These are phyloP conservation scores for Nyctereutes procyonoides DNA, from an alignment of 2,113 vertebrate genomes.

Conservation along the genomic window DNA sequence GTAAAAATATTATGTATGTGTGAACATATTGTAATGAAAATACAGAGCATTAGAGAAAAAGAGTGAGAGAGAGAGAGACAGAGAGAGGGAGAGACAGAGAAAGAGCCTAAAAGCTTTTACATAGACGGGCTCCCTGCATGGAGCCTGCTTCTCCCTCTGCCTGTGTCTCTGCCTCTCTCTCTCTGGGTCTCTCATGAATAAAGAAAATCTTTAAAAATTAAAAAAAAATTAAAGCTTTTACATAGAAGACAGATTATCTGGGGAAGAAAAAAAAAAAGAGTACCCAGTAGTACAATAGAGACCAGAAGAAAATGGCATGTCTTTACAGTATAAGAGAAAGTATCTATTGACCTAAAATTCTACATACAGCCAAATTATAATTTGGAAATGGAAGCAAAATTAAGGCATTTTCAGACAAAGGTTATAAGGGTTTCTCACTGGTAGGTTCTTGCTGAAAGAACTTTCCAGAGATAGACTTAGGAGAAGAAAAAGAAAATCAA, in stretches of 20 bases:
- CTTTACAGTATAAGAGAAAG: background rate
- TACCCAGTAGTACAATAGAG: background rate
- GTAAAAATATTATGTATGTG: background rate
- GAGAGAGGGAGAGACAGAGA: background rate
- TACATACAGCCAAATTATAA: background rate
- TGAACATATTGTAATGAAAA: background rate
- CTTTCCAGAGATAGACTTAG: background rate
- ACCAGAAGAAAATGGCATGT: background rate
- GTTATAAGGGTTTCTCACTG: background rate
- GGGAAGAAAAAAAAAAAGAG: background rate
- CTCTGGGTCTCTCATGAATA: too few species aligned
- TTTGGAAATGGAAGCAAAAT: slow-evolving; percentile 13
- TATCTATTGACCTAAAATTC: background rate
- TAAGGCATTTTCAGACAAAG: background rate
- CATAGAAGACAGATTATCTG: background rate
- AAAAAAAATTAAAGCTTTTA: background rate
- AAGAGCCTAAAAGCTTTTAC: background rate
- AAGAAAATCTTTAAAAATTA: too few species aligned
- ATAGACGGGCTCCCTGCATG: background rate
- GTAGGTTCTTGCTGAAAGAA: slow-evolving; percentile 11
- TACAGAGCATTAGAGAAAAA: background rate
- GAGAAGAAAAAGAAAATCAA: background rate
- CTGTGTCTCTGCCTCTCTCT: too few species aligned
- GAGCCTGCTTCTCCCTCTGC: too few species aligned
- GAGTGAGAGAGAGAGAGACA: background rate